Evolutionary conservation across 2,888 invertebrate genomes (phyloP).

Genomic region (Cantharis nigra): DNA sequence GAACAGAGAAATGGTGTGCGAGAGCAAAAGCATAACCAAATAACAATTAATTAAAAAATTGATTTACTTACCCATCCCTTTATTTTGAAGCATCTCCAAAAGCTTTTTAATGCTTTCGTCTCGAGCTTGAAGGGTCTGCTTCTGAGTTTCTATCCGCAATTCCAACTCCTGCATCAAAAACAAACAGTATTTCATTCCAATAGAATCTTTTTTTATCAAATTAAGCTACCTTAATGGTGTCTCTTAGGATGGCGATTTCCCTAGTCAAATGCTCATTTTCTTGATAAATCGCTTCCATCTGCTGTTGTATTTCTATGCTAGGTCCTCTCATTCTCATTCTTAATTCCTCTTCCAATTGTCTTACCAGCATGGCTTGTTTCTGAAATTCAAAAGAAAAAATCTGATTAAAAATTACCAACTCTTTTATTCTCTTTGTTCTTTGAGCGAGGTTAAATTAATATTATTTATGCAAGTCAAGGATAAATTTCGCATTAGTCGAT

Average conservation of each 20-base stretch:
- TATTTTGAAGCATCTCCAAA: slow-evolving; percentile 97
- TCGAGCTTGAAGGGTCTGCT: slow-evolving; percentile 93
- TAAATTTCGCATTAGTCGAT: not conserved
- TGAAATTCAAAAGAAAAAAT: slow-evolving; percentile 53
- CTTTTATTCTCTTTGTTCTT: not conserved
- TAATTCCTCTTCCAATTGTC: slow-evolving; percentile 91
- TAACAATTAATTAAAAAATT: slow-evolving; percentile 23
- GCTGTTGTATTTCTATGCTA: slow-evolving; percentile 88
- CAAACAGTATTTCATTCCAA: not conserved
- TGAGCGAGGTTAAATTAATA: not conserved
- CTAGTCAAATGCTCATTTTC: slow-evolving; percentile 94
- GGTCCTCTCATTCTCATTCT: slow-evolving; percentile 87
- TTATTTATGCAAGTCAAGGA: not conserved
- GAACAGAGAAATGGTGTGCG: slow-evolving; percentile 25
- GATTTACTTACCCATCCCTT: slow-evolving; percentile 85
- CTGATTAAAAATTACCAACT: not conserved
- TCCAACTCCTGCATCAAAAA: slow-evolving; percentile 79
- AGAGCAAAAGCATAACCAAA: slow-evolving; percentile 28
- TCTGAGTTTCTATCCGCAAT: slow-evolving; percentile 95
- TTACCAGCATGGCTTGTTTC: slow-evolving; percentile 95
- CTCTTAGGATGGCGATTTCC: slow-evolving; percentile 89
- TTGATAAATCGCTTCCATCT: slow-evolving; percentile 87
- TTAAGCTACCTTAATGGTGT: slow-evolving; percentile 81
- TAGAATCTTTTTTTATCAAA: not conserved
- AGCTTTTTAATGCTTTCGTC: slow-evolving; percentile 99